Evolutionary conservation across 37 sponge, comb jelly and placozoan genomes (phyloP), one percentile per base, ranked within the genome.

Genomic region (Haliclona indistincta): DNA sequence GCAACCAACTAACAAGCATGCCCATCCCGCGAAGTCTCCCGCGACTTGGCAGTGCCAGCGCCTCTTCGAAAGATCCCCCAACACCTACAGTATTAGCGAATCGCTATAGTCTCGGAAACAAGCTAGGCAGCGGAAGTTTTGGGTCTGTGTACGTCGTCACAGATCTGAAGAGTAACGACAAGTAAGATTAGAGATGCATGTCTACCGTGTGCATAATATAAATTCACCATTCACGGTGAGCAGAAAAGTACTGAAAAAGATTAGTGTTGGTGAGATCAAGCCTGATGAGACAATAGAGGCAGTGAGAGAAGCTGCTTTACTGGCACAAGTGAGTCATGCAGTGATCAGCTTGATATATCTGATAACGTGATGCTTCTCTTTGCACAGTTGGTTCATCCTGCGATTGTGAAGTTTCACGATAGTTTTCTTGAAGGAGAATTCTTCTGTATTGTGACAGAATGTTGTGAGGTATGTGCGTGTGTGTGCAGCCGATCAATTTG

Each of bases 381-480:
- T 56, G 3, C 35, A 20, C 77, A 98, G 93, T 84, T 98, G 47
- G 85, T 86, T 56, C 93, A 95, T 77, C 99, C 96, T 26, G 83
- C 91, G 45, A 98, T 98, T 30, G 93, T 98, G 49, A 68, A 83
- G 37, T 95, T 93, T 67, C 86, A 95, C 58, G 96, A 95, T 73
- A 98, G 99, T 71, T 98, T 98, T 47, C 58, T 98, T 43, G 88
- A 95, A 23, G 88, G 72, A 39, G 96, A 93, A 17, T 70, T 69
- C 26, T 98, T 98, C 63, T 98, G 85, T 81, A 95, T 98, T 56
- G 82, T 95, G n/a, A 98, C 96, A 33, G 99, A 98, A 73, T 90
- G 74, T 62, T 98, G 99, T 86, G 95, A 97, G 86, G 97, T 93
- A 83, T 47, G 80, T 4, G 19, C 2, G 8, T 25, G 30, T 60